phyloP scores from a whole-genome alignment of 2,888 invertebrate species.

The Oscheius sp. region DNA sequence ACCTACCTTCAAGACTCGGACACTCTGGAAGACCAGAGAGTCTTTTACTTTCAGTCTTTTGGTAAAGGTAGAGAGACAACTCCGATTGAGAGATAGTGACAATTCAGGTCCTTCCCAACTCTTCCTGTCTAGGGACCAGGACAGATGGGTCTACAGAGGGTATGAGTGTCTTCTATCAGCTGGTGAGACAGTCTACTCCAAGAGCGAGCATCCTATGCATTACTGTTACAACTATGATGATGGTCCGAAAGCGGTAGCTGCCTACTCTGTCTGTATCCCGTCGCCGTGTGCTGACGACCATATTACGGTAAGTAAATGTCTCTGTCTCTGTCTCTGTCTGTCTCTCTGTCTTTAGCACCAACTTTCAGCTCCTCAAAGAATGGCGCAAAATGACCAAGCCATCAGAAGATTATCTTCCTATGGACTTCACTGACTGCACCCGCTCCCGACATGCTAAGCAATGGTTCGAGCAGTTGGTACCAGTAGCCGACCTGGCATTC shows the following conservation, averaged over 20 bases:
- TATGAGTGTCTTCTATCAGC: slow-evolving; percentile 70
- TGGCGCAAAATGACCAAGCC: slow-evolving; percentile 62
- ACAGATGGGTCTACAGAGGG: slow-evolving; percentile 70
- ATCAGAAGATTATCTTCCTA: slow-evolving; percentile 47
- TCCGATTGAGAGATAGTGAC: not conserved
- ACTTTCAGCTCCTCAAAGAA: slow-evolving; percentile 62
- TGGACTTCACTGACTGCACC: slow-evolving; percentile 70
- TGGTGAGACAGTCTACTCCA: slow-evolving; percentile 70
- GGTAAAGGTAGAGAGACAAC: slow-evolving; percentile 49
- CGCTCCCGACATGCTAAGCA: slow-evolving; percentile 67
- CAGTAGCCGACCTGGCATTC: slow-evolving; percentile 68
- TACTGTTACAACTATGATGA: slow-evolving; percentile 67
- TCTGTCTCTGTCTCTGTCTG: no score
- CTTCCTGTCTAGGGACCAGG: slow-evolving; percentile 65
- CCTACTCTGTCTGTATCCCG: slow-evolving; percentile 70
- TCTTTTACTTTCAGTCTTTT: slow-evolving; percentile 68
- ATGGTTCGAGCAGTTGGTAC: slow-evolving; percentile 69
- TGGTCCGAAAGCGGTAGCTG: slow-evolving; percentile 31
- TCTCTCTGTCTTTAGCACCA: not conserved
- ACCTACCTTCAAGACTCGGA: slow-evolving; percentile 64
- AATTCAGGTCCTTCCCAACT: slow-evolving; percentile 52
- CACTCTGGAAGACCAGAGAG: slow-evolving; percentile 67
- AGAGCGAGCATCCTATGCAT: slow-evolving; percentile 71
- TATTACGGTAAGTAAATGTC: slow-evolving; percentile 35
- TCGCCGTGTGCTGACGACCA: slow-evolving; percentile 67